phyloP scores from a whole-genome alignment of 2,888 invertebrate genomes.

The Noctua janthina region DNA sequence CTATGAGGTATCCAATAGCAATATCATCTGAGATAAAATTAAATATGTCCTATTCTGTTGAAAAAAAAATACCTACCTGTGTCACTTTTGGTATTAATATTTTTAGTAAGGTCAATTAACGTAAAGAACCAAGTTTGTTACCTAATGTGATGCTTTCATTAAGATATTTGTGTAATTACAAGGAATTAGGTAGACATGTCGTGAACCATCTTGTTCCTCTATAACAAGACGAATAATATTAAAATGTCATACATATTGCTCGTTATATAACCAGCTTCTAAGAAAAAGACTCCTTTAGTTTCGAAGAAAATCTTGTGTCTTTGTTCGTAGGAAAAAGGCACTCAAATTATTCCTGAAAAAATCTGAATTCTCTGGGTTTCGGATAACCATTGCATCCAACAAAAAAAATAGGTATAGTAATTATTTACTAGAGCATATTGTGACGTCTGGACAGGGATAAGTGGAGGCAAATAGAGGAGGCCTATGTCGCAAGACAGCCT shows the following conservation, averaged over 20 bases:
- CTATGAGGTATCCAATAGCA: neutral
- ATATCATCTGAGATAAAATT: neutral
- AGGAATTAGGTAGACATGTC: conserved; percentile 8
- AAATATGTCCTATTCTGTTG: neutral
- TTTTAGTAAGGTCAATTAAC: neutral
- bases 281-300: neutral
- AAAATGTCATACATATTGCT: neutral
- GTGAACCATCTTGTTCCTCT: neutral
- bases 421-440: neutral
- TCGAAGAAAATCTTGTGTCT: neutral
- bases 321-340: neutral
- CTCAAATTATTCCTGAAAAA: neutral
- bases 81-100: neutral
- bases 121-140: neutral
- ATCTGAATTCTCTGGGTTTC: no score
- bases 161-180: conserved; percentile 21
- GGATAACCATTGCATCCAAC: no score
- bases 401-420: neutral
- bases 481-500: no score
- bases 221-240: neutral
- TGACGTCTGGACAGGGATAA: neutral
- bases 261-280: neutral
- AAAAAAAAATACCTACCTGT: neutral
- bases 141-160: neutral
- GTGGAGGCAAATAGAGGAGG: no score